Evolutionary conservation across 2,113 vertebrate species (phyloP).

Genomic region (Dicentrarchus labrax): DNA sequence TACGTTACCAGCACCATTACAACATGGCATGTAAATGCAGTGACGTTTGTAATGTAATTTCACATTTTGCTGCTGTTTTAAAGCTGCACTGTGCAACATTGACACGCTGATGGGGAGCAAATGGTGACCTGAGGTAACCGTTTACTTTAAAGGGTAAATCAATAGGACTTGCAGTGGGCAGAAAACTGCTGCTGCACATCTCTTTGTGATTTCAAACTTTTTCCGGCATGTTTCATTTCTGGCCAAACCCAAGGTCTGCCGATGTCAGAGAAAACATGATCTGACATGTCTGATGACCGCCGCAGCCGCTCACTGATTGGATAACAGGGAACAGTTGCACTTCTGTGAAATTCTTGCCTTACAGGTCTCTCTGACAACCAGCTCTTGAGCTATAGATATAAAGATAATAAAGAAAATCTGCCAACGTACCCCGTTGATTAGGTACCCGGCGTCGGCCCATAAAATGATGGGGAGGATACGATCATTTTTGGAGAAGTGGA

Average conservation of each 20-base stretch:
- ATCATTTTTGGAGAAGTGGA: conserved; percentile 85
- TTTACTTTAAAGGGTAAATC: conserved; percentile 52
- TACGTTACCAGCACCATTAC: background rate
- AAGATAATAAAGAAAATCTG: background rate
- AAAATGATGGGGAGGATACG: conserved; percentile 89
- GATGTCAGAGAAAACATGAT: background rate
- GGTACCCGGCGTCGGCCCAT: conserved; percentile 88
- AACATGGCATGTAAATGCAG: background rate
- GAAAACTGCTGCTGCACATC: conserved; percentile 21
- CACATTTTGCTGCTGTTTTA: conserved; percentile 1
- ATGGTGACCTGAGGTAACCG: conserved; percentile 15
- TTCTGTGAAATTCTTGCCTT: background rate
- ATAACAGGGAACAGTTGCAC: background rate
- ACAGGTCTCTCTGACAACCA: background rate
- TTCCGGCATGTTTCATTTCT: background rate
- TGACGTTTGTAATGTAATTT: background rate
- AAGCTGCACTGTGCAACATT: conserved; percentile 6
- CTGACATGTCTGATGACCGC: background rate
- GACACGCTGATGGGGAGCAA: conserved; percentile 15
- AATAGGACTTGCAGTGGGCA: conserved; percentile 8
- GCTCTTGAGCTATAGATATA: background rate
- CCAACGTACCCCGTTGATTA: conserved; percentile 91
- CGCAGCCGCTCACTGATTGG: background rate
- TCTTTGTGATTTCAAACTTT: conserved; percentile 7
- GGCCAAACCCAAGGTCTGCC: background rate